Conservation (phyloP, 2,888 invertebrate species). For the Acronicta alni region DNA sequence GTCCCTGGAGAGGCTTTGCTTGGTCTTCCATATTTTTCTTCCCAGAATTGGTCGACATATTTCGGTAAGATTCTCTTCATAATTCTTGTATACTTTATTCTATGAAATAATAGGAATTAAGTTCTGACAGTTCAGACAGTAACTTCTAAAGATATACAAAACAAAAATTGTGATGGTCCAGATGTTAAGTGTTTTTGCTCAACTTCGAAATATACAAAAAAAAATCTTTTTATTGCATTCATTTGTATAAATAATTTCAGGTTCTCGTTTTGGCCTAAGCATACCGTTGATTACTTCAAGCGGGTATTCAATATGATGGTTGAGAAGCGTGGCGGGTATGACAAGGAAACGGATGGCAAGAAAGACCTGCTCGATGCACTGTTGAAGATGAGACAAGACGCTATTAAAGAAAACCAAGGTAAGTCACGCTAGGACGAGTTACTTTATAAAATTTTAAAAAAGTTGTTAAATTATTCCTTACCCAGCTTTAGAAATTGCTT, state of each 20-base stretch:
- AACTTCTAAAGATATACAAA: too few relatives aligned
- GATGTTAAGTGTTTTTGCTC: too few relatives aligned
- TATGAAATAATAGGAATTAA: too few relatives aligned
- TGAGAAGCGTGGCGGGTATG: constrained; percentile 62
- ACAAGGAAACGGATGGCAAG: constrained; percentile 46
- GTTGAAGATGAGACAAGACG: constrained; percentile 69
- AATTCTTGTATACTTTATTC: too few relatives aligned
- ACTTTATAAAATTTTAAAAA: too few relatives aligned
- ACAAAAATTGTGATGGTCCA: too few relatives aligned
- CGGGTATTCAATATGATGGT: constrained; percentile 62
- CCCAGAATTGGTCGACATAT: constrained; percentile 64
- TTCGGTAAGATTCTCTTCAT: constrained; percentile 62
- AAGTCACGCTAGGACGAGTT: background rate
- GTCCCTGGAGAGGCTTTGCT: constrained; percentile 57
- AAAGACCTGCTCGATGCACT: constrained; percentile 72
- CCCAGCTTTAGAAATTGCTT: too few relatives aligned
- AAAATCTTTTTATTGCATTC: too few relatives aligned
- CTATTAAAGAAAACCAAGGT: constrained; percentile 58
- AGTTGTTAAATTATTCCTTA: too few relatives aligned
- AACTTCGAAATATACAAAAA: too few relatives aligned
- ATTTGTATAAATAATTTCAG: constrained; percentile 50
- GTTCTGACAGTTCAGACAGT: too few relatives aligned
- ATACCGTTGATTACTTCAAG: constrained; percentile 62
- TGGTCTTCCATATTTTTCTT: constrained; percentile 71
- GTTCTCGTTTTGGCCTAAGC: constrained; percentile 71